Percentiles rank a stretch among this genome's conserved stretches.
These are phyloP conservation scores for Onthophagus sagittarius DNA, from an alignment of 2,888 invertebrate species.

Conservation along the genomic window DNA sequence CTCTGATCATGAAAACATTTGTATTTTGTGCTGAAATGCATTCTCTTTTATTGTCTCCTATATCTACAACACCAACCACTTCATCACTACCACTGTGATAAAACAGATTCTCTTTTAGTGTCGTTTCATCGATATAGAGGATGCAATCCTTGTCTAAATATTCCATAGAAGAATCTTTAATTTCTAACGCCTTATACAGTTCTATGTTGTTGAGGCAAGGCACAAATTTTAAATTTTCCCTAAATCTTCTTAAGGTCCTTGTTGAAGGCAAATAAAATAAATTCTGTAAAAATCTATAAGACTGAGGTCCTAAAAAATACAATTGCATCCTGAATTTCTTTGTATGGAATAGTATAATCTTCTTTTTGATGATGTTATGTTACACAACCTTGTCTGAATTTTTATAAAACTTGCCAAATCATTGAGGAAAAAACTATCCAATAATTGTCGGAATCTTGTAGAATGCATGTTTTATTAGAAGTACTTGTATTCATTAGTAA, in stretches of 20 bases:
- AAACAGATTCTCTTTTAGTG: neutral
- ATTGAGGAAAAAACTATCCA: neutral
- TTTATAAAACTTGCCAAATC: slow-evolving; percentile 2
- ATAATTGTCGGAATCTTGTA: no score
- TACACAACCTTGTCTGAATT: slow-evolving; percentile 1
- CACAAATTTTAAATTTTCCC: no score
- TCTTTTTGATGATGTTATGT: neutral
- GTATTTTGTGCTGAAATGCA: neutral
- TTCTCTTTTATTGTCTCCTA: neutral
- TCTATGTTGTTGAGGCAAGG: neutral
- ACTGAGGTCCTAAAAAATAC: neutral
- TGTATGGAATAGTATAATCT: no score
- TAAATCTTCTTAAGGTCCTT: neutral
- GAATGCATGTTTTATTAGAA: no score
- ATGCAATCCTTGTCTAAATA: neutral
- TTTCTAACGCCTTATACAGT: no score
- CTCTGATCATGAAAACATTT: neutral
- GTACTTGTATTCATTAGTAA: no score
- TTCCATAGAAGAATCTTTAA: neutral
- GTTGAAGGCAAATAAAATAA: no score
- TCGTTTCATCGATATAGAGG: neutral
- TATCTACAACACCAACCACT: neutral
- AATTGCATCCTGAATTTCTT: no score
- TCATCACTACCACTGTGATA: neutral
- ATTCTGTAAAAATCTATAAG: neutral